Base-by-base conservation (phyloP, 1,140 invertebrate species). In the Saccostrea glomerata region DNA sequence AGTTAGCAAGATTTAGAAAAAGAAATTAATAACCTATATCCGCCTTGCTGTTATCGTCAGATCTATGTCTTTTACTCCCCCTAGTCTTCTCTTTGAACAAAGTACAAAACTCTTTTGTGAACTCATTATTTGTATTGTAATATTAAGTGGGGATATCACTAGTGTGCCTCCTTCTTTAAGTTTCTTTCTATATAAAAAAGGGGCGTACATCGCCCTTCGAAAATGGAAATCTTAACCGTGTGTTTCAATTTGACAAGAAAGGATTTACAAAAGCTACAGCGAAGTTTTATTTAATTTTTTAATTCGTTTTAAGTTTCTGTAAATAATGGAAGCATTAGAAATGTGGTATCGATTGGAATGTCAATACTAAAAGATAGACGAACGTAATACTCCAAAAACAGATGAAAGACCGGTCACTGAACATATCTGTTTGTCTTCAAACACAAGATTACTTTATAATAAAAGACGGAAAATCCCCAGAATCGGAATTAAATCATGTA, bases 131-230 rank as follows among this genome's bases (percentile, higher is more conserved):
- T 77, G 15, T 15, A 77, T 77, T 77, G 70, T 36, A 77, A 77
- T 30, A 77, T 77, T 77, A 77, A 77, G 70, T 77, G 70, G 70
- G 70, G 70, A 77, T 77, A 77, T 77, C 70, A 77, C 70, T 77
- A 7, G 23, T 77, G 15, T 77, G 25, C 70, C 58, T 63, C 25
- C 70, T 77, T 77, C 70, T 77, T 77, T 25, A 77, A 77, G 70
- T 77, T 36, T 77, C 23, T 77, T 77, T 77, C 70, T 77, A 15
- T 30, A 77, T 77, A 30, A 77, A 77, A 77, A 77, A 25, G 70
- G 70, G 70, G 70, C 70, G 70, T 25, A 30, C 25, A 77, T 30
- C 70, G 70, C 70, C 70, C 70, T 77, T 77, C 70, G 30, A 77
- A 36, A 77, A 77, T 77, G 70, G 70, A 77, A 77, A 77, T 77